phyloP scores from a whole-genome alignment of 1,140 invertebrate species.

The Drosophila takahashii region DNA sequence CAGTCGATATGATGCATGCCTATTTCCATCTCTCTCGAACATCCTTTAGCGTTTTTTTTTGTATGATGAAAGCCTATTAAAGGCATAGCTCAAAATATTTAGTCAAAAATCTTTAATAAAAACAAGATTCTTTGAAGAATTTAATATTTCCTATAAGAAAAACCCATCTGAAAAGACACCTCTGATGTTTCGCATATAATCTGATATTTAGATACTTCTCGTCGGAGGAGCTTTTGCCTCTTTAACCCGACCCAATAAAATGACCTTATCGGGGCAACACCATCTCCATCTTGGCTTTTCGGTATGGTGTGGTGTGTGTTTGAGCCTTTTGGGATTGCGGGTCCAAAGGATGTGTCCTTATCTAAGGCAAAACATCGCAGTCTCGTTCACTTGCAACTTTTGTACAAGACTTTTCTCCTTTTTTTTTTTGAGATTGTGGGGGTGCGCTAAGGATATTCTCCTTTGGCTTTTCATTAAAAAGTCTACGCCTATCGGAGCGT shows the following conservation, averaged over 20 bases:
- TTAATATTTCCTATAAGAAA: background rate
- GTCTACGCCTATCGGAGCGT: constrained; percentile 61
- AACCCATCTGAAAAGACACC: background rate
- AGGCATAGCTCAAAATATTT: no score
- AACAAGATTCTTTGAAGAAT: background rate
- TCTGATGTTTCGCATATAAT: background rate
- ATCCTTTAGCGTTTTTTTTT: no score
- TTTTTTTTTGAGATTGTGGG: background rate
- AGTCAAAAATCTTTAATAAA: no score
- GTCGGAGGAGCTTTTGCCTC: background rate
- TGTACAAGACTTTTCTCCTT: constrained; percentile 9
- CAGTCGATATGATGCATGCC: no score
- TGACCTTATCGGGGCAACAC: constrained; percentile 44
- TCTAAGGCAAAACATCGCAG: constrained; percentile 37
- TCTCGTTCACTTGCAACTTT: constrained; percentile 42
- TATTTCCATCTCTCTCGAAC: no score
- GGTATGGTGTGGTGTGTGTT: background rate
- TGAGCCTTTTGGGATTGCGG: constrained; percentile 5
- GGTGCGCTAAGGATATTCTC: constrained; percentile 20
- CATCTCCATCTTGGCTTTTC: constrained; percentile 26
- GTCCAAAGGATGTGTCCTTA: constrained; percentile 38
- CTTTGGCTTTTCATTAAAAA: constrained; percentile 77
- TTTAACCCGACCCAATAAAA: constrained; percentile 11
- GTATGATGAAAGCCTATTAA: no score
- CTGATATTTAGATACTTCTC: constrained; percentile 11